Evolutionary conservation across 2,888 invertebrate genomes (phyloP).

Genomic region (Xylota segnis): DNA sequence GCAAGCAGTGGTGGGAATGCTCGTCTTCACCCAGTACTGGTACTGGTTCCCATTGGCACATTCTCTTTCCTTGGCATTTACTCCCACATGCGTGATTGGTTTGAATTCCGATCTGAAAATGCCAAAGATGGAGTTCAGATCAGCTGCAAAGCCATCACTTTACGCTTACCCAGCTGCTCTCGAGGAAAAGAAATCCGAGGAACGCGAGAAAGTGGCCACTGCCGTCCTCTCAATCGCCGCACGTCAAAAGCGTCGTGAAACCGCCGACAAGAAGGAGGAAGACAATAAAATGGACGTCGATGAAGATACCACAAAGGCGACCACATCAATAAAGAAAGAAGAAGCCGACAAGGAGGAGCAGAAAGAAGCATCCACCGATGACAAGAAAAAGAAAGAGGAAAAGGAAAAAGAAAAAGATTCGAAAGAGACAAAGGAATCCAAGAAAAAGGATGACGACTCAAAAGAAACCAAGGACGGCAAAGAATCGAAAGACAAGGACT

Average conservation of each 20-base stretch:
- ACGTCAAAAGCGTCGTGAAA: conserved; percentile 94
- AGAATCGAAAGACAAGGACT: conserved; percentile 84
- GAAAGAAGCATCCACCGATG: conserved; percentile 65
- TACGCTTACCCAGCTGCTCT: conserved; percentile 98
- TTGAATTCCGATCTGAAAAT: conserved; percentile 96
- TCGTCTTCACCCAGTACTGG: conserved; percentile 99
- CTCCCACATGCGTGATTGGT: conserved; percentile 97
- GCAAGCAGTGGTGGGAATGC: conserved; percentile 97
- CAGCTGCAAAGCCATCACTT: conserved; percentile 96
- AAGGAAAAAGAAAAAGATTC: conserved; percentile 79
- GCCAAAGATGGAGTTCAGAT: conserved; percentile 96
- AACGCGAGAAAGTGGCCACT: conserved; percentile 98
- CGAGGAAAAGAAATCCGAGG: conserved; percentile 99
- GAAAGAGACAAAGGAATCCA: conserved; percentile 80
- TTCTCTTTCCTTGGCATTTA: conserved; percentile 97
- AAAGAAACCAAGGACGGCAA: conserved; percentile 84
- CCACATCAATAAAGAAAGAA: conserved; percentile 85
- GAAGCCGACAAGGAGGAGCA: conserved; percentile 79
- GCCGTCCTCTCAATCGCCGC: conserved; percentile 99
- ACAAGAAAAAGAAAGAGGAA: conserved; percentile 81
- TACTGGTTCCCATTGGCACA: conserved; percentile 99
- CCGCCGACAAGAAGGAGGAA: conserved; percentile 86
- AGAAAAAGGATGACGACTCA: conserved; percentile 85
- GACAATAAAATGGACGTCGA: conserved; percentile 96
- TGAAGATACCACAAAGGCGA: conserved; percentile 86